Conservation (phyloP, 2,113 vertebrate species). For the Felis catus region F.catus_Fca126_mat1.0 CM031424.1:43223501-43224000, state of each 20-base stretch:
- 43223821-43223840: constrained; percentile 55
- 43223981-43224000: constrained; percentile 56
- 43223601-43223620: constrained; percentile 10
- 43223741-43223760: background rate
- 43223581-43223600: constrained; percentile 16
- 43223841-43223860: constrained; percentile 17
- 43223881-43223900: background rate
- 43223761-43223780: constrained; percentile 31
- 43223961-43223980: constrained; percentile 79
- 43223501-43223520: background rate
- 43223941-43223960: constrained; percentile 72
- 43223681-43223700: constrained; percentile 18
- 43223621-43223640: background rate
- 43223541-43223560: background rate
- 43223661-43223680: constrained; percentile 22
- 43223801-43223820: constrained; percentile 47
- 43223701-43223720: background rate
- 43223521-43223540: background rate
- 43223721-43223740: background rate
- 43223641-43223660: background rate
- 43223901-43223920: constrained; percentile 39
- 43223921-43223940: constrained; percentile 74
- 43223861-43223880: constrained; percentile 58
- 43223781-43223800: constrained; percentile 44
- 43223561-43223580: background rate